Evolutionary conservation across 2,888 invertebrate species (phyloP).

Genomic region (Drosophila mayaguana): DNA sequence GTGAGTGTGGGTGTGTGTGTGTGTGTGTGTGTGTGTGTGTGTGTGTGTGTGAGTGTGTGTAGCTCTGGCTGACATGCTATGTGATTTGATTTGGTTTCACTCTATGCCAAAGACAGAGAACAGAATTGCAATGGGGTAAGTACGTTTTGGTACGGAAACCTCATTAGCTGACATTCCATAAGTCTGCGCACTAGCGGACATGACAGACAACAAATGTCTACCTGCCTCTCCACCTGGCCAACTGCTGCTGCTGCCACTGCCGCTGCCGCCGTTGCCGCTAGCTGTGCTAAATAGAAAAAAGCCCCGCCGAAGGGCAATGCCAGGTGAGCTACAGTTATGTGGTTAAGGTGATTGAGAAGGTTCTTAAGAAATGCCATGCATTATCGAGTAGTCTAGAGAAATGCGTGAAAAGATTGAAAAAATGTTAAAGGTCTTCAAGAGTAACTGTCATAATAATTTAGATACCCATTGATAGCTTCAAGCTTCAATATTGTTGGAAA

Average conservation of each 20-base stretch:
- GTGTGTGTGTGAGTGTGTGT: constrained; percentile 3
- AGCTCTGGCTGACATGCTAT: constrained; percentile 64
- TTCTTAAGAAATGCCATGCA: not conserved
- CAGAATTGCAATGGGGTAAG: constrained; percentile 59
- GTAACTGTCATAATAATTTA: not conserved
- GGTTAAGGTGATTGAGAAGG: not conserved
- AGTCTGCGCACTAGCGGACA: constrained; percentile 53
- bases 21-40: constrained; percentile 15
- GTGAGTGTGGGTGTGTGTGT: constrained; percentile 16
- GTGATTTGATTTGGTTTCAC: constrained; percentile 70
- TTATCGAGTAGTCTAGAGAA: not conserved
- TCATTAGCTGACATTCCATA: constrained; percentile 72
- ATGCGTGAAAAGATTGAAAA: too few species aligned
- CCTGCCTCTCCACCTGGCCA: not conserved
- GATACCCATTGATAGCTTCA: too few species aligned
- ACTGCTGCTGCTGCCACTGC: not conserved
- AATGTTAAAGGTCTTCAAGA: not conserved
- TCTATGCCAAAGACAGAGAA: constrained; percentile 23
- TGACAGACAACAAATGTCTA: constrained; percentile 42
- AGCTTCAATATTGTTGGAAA: too few species aligned
- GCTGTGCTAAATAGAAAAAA: constrained; percentile 32
- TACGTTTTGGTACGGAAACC: constrained; percentile 68
- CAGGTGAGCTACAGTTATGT: constrained; percentile 14
- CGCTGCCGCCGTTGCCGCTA: not conserved
- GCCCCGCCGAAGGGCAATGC: constrained; percentile 17